Evolutionary conservation across 2,797 vertebrate genomes (phyloP).

Genomic region (Xenopus petersii): DNA sequence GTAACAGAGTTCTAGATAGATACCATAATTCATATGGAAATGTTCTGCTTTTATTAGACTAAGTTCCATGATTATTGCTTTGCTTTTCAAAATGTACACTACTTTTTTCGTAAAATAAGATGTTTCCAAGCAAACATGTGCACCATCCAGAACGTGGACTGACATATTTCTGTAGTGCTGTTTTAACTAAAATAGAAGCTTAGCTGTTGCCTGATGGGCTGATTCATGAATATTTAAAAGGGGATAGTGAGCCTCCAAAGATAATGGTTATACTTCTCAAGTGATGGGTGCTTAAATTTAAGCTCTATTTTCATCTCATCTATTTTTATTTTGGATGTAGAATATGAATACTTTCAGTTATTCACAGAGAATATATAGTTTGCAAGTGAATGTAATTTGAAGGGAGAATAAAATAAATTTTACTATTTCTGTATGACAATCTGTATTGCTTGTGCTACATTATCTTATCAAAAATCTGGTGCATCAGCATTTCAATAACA

Average conservation of each 20-base stretch:
- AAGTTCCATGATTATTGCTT: conserved; percentile 2
- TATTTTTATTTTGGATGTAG: not conserved
- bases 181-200: conserved; percentile 42
- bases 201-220: conserved; percentile 41
- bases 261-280: conserved; percentile 28
- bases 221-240: conserved; percentile 46
- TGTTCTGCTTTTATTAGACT: not conserved
- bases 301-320: conserved; percentile 31
- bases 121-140: conserved; percentile 9
- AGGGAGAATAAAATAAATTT: not conserved
- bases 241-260: conserved; percentile 27
- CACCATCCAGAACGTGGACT: conserved; percentile 38
- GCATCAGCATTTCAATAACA: not conserved
- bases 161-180: conserved; percentile 42
- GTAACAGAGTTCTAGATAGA: no score
- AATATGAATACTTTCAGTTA: not conserved
- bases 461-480: not conserved
- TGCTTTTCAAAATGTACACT: conserved; percentile 6
- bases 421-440: not conserved
- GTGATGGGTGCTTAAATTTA: conserved; percentile 30
- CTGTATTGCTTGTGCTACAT: not conserved
- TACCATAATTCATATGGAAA: not conserved
- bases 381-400: not conserved
- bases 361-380: not conserved
- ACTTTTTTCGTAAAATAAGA: conserved; percentile 18